These are phyloP conservation scores for Stegostoma tigrinum DNA, from an alignment of 2,113 vertebrate genomes.

Conservation along the genomic window DNA sequence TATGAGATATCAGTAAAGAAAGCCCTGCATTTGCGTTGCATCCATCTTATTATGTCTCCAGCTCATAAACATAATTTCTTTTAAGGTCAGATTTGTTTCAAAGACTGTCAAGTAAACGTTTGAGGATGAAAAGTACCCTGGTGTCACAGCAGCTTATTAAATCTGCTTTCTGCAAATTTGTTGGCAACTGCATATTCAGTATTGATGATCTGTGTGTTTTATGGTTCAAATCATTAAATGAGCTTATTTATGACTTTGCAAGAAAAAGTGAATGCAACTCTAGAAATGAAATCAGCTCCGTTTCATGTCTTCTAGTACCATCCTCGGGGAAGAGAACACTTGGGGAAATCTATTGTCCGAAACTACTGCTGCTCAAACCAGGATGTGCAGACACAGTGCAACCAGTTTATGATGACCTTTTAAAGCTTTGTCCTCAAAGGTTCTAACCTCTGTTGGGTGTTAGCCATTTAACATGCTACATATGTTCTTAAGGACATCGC, in stretches of 20 bases:
- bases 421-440: not conserved
- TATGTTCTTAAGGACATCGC: not conserved
- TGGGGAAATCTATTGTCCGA: not conserved
- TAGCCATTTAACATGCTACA: not conserved
- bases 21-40: not conserved
- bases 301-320: not conserved
- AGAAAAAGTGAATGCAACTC: not conserved
- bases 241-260: not conserved
- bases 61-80: not conserved
- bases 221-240: not conserved
- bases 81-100: not conserved
- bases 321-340: not conserved
- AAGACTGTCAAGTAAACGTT: not conserved
- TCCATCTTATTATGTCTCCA: not conserved
- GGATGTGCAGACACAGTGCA: not conserved
- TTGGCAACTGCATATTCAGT: not conserved
- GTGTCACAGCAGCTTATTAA: not conserved
- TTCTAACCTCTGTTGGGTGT: not conserved
- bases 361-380: not conserved
- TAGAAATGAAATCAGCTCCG: not conserved
- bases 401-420: not conserved
- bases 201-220: not conserved
- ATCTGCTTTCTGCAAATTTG: not conserved
- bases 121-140: not conserved
- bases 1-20: conserved; percentile 40